Evolutionary conservation across 2,797 vertebrate genomes (phyloP), one percentile per base, ranked within the genome.

Genomic region (Naso thynnoides): DNA sequence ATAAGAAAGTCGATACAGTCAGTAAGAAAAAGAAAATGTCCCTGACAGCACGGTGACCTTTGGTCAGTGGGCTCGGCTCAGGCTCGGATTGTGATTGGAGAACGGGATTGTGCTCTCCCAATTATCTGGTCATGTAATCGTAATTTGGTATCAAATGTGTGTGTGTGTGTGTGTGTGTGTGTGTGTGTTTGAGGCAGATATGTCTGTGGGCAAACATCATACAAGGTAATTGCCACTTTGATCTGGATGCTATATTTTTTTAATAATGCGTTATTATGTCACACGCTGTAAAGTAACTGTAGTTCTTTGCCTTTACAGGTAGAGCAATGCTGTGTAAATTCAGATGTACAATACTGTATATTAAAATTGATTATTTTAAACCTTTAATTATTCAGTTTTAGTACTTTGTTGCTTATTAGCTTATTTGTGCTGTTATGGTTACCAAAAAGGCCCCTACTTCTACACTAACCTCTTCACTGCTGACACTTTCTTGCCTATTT

Each of bases 1-100:
- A 82, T 79, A 47, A 61, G n/a, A 31, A 31, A 21, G 59, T 62
- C 59, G 5, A 62, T 48, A 29, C 60, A 74, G 27, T 75, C 66
- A 29, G 60, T 79, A 62, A 47, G 24, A 56, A 33, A 67, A 52
- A 60, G 44, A 62, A 44, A 73, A 56, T 41, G 55, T 79, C 58
- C 33, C 52, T 75, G 44, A 67, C 53, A 54, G 49, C 21, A 19
- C 41, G 0, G 5, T 72, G 76, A 72, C 71, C 69, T 77, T 56
- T 71, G 75, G 11, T 27, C 5, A 2, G 42, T 23, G 61, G 68
- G 73, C 63, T 70, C 10, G 4, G 13, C 64, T 56, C 41, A 0
- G 8, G n/a, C 16, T 3, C 16, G 26, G 36, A 19, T 24, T 77
- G 52, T 77, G 21, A 75, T 71, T 81, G 66, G 77, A 63, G 0